A percentile compares a stretch with the other conserved stretches of the same genome.
Evolutionary conservation across 1,140 invertebrate species (phyloP).

Genomic region (Macrocentrus cingulum): DNA sequence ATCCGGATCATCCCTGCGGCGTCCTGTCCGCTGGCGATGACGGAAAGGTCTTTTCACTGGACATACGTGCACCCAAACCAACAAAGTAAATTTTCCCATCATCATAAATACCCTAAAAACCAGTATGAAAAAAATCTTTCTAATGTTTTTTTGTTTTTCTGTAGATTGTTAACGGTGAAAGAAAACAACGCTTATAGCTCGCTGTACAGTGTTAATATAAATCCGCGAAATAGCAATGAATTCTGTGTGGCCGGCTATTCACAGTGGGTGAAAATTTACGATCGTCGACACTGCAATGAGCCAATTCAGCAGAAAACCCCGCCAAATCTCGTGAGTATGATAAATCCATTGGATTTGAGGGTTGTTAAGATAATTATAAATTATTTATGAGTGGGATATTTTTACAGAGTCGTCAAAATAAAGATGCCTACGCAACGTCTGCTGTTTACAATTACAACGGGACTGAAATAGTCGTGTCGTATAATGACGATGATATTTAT

Average conservation of each 20-base stretch:
- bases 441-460: slow-evolving; percentile 91
- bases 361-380: not conserved
- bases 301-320: slow-evolving; percentile 63
- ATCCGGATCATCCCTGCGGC: slow-evolving; percentile 73
- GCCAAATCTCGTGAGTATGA: slow-evolving; percentile 56
- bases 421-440: slow-evolving; percentile 73
- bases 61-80: slow-evolving; percentile 73
- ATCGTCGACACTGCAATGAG: slow-evolving; percentile 64
- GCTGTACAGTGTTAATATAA: slow-evolving; percentile 83
- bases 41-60: slow-evolving; percentile 76
- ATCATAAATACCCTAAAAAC: slow-evolving; percentile 11
- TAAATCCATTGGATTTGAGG: slow-evolving; percentile 4
- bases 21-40: slow-evolving; percentile 89
- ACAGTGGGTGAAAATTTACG: slow-evolving; percentile 68
- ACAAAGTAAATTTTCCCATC: slow-evolving; percentile 59
- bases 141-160: no score
- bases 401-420: slow-evolving; percentile 2
- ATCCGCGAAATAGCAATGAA: slow-evolving; percentile 77
- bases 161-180: slow-evolving; percentile 69
- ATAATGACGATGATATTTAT: slow-evolving; percentile 94
- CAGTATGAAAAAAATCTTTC: not conserved
- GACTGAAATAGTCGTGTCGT: slow-evolving; percentile 85
- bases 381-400: not conserved
- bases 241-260: slow-evolving; percentile 80
- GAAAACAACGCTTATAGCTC: slow-evolving; percentile 65